phyloP scores from a whole-genome alignment of 2,113 vertebrate species.

The Cephalopterus ornatus region DNA sequence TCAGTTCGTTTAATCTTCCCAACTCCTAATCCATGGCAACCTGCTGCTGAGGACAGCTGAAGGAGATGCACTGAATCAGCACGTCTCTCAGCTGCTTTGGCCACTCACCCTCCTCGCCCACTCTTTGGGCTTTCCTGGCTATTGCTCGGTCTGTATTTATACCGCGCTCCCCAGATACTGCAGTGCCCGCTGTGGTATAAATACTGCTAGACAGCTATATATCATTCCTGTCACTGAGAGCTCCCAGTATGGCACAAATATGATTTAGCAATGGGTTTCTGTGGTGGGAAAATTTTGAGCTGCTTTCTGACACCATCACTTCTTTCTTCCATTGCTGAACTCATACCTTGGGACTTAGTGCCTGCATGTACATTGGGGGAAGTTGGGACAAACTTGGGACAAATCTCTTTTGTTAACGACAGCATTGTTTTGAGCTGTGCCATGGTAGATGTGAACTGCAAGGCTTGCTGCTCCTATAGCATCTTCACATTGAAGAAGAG shows the following conservation, averaged over 20 bases:
- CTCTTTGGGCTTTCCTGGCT: slow-evolving; percentile 32
- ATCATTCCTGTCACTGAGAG: neutral
- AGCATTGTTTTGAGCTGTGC: neutral
- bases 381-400: neutral
- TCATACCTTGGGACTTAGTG: neutral
- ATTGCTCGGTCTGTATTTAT: slow-evolving; percentile 5
- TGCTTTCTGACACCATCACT: neutral
- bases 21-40: neutral
- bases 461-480: neutral
- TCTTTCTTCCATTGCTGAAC: neutral
- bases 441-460: rapidly evolving
- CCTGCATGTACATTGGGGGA: neutral
- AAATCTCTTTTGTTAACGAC: neutral
- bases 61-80: slow-evolving; percentile 28
- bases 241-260: neutral
- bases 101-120: slow-evolving; percentile 6
- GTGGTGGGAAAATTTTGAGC: neutral
- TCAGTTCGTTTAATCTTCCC: neutral
- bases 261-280: neutral
- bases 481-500: neutral
- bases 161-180: neutral
- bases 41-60: neutral
- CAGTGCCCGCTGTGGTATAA: neutral
- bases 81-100: slow-evolving; percentile 17
- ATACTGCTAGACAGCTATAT: neutral